Base-by-base conservation (phyloP, 1,140 invertebrate genomes). In the Eriosoma lanigerum region DNA sequence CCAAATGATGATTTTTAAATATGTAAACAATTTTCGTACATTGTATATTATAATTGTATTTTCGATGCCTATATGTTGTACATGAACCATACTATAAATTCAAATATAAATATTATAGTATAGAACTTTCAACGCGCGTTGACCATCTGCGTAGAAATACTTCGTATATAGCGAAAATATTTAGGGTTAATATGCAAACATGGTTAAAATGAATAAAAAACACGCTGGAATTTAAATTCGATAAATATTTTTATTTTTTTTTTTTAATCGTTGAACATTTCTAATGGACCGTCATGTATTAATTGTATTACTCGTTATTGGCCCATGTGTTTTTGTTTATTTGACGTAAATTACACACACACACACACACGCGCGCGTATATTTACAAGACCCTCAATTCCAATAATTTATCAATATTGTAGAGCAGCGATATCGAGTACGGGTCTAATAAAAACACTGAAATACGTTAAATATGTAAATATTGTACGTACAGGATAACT, bases 351-450 rank as follows among this genome's bases (percentile, higher is more conserved):
- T 38, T 76, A 58, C 26, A 58, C 5, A 44, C 32, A 24, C 13
- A 21, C n/a, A 13, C 44, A 73, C 64, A 21, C 32, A 38, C 32
- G 8, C 32, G 8, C 32, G 32, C 32, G 32, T 38, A 44, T 13
- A 58, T 58, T 38, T 10, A 10, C 72, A 58, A 13, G 17, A 50
- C 72, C 72, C 72, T 21, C 52, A 54, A 54, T 73, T 32, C 10
- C 50, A 73, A 73, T 73, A 73, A 73, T 56, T 73, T 32, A 56
- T 73, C 29, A 73, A 73, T 73, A 73, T 73, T 73, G 52, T 73
- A 54, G 70, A n/a, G 50, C 50, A 38, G 70, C 29, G 32, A 73
- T 73, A 68, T 38, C 13, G 10, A 29, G 50, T 48, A 52, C 50
- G 9, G 26, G 26, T 38, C 13, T 44, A 68, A 68, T 48, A 68